Conservation (phyloP, 2,888 invertebrate genomes). For the Meloe dianella region DNA sequence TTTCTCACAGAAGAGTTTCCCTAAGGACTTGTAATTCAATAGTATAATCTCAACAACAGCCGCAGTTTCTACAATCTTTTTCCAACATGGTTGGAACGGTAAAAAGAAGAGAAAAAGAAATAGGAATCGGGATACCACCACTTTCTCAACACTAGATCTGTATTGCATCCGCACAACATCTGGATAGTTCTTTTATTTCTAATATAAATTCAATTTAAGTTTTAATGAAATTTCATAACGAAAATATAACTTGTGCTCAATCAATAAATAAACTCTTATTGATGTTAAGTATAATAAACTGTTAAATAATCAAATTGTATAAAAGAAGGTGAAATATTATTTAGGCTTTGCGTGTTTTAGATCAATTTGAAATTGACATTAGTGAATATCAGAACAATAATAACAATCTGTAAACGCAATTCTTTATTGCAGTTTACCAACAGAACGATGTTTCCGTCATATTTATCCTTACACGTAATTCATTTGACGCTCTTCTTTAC, state of each 20-base stretch:
- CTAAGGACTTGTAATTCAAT: conserved; percentile 47
- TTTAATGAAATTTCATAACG: neutral
- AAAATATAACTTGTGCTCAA: neutral
- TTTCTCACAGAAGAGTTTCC: conserved; percentile 41
- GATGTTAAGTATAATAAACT: neutral
- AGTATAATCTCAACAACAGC: conserved; percentile 45
- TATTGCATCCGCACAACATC: conserved; percentile 10
- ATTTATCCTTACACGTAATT: conserved; percentile 8
- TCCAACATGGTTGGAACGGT: neutral
- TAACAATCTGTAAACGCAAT: conserved; percentile 27
- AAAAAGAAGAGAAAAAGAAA: neutral
- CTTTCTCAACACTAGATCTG: neutral
- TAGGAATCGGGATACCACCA: neutral
- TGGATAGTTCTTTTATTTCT: conserved; percentile 4
- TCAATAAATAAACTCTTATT: neutral
- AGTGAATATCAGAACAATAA: conserved; percentile 29
- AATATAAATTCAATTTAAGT: conserved; percentile 11
- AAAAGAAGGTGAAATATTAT: conserved; percentile 16
- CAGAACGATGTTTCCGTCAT: conserved; percentile 31
- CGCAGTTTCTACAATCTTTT: conserved; percentile 20
- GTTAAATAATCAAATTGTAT: neutral
- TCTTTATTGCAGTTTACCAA: conserved; percentile 26
- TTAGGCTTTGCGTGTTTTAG: conserved; percentile 25
- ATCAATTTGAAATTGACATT: conserved; percentile 32
- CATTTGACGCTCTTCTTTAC: neutral